These are phyloP conservation scores for Drosophila busckii DNA, from an alignment of 1,140 invertebrate species.

Conservation along the genomic window DNA sequence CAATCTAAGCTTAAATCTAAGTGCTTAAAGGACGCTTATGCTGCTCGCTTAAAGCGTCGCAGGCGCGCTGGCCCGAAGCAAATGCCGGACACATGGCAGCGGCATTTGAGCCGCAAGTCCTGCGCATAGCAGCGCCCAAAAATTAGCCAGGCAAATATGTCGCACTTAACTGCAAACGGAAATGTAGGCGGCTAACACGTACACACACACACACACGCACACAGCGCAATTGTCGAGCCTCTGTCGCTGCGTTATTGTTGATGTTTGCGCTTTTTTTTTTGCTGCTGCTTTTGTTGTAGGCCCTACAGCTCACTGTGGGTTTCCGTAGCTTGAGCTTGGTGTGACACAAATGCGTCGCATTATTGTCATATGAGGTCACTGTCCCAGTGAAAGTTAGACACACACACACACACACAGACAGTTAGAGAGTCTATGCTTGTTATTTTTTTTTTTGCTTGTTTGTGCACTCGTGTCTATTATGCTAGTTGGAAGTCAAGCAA, in stretches of 20 bases:
- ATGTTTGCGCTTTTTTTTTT: slow-evolving; percentile 60
- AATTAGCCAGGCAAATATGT: slow-evolving; percentile 76
- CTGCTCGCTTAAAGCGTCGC: slow-evolving; percentile 2
- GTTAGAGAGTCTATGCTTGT: neutral
- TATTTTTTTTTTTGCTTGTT: slow-evolving; percentile 52
- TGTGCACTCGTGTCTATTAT: slow-evolving; percentile 27
- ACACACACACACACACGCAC: slow-evolving; percentile 4
- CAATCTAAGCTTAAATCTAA: too few species aligned
- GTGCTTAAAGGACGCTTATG: too few species aligned
- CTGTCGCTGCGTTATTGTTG: slow-evolving; percentile 47
- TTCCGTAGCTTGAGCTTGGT: slow-evolving; percentile 1
- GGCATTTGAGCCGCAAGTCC: slow-evolving; percentile 57
- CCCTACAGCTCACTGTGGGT: neutral
- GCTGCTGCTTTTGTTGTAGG: neutral
- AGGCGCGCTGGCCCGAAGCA: neutral
- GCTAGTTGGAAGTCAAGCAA: slow-evolving; percentile 53
- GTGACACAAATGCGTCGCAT: slow-evolving; percentile 75
- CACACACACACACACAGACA: slow-evolving; percentile 21
- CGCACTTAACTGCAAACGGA: slow-evolving; percentile 64
- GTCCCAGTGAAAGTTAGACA: slow-evolving; percentile 68
- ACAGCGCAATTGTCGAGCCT: slow-evolving; percentile 47
- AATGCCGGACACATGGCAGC: slow-evolving; percentile 6
- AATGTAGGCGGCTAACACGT: neutral
- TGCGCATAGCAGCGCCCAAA: slow-evolving; percentile 29
- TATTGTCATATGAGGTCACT: slow-evolving; percentile 74